Evolutionary conservation across 2,113 vertebrate genomes (phyloP).

Genomic region (Apteryx owenii): DNA sequence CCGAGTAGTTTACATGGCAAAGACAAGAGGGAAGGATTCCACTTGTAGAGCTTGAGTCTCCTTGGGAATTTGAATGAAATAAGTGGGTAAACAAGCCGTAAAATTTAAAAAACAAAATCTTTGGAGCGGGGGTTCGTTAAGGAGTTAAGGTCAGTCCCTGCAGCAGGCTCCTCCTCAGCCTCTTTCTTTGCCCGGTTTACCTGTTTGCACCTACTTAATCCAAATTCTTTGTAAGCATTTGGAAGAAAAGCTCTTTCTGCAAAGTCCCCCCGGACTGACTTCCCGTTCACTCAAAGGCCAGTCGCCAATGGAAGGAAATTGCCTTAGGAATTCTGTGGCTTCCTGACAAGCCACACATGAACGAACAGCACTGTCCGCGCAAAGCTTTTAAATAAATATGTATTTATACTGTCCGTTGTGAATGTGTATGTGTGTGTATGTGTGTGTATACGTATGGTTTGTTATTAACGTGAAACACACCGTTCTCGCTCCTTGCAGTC

Average conservation of each 20-base stretch:
- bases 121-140: neutral
- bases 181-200: neutral
- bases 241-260: neutral
- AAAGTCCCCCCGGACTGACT: no score
- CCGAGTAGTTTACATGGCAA: neutral
- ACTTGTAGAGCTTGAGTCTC: neutral
- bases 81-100: neutral
- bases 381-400: neutral
- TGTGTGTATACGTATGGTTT: no score
- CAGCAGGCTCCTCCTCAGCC: neutral
- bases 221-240: neutral
- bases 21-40: neutral
- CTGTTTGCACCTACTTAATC: neutral
- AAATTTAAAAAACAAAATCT: neutral
- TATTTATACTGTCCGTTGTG: neutral
- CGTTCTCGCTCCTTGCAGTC: conserved; percentile 7
- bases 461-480: neutral
- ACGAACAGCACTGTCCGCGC: neutral
- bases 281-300: neutral
- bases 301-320: neutral
- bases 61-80: neutral
- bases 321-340: neutral
- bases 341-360: no score
- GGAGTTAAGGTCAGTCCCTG: neutral
- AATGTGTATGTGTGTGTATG: no score